Conservation (phyloP, 2,888 invertebrate species). For the Anoplius nigerrimus region DNA sequence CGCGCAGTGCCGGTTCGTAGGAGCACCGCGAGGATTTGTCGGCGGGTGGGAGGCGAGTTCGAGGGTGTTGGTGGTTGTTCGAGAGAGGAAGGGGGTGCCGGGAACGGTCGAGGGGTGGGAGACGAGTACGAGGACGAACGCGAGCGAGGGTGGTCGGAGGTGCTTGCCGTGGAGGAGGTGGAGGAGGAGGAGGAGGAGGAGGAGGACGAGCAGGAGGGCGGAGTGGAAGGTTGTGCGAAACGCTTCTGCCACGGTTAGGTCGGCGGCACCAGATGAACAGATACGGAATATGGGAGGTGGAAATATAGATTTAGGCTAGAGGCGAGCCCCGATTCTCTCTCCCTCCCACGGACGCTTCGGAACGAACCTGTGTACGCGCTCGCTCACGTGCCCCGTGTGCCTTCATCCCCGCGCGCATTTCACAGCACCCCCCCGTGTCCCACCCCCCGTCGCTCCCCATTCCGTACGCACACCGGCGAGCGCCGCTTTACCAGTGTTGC, state of each 20-base stretch:
- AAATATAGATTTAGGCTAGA: slow-evolving; percentile 73
- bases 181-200: slow-evolving; percentile 5
- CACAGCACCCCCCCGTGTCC: slow-evolving; percentile 16
- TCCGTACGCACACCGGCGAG: slow-evolving; percentile 5
- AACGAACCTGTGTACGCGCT: slow-evolving; percentile 30
- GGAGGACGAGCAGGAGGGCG: slow-evolving; percentile 10
- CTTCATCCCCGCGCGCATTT: slow-evolving; percentile 18
- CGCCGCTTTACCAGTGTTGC: slow-evolving; percentile 29
- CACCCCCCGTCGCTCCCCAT: slow-evolving; percentile 12
- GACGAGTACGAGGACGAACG: slow-evolving; percentile 25
- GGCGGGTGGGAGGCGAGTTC: slow-evolving; percentile 50
- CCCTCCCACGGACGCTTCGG: slow-evolving; percentile 24
- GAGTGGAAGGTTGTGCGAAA: slow-evolving; percentile 50
- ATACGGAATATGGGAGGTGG: slow-evolving; percentile 67
- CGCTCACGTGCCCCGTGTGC: slow-evolving; percentile 38
- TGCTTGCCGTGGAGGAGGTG: background rate
- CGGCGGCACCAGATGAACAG: slow-evolving; percentile 70
- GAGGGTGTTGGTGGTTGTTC: slow-evolving; percentile 48
- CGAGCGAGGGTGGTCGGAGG: too few relatives aligned
- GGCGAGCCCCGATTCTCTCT: slow-evolving; percentile 47
- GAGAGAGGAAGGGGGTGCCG: slow-evolving; percentile 11
- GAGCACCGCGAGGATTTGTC: slow-evolving; percentile 67
- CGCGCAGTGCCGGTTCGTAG: slow-evolving; percentile 56
- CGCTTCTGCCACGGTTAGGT: slow-evolving; percentile 51
- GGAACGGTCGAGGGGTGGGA: slow-evolving; percentile 36